Conservation (phyloP, 2,113 vertebrate genomes). For the Eudyptes chrysolophus region DNA sequence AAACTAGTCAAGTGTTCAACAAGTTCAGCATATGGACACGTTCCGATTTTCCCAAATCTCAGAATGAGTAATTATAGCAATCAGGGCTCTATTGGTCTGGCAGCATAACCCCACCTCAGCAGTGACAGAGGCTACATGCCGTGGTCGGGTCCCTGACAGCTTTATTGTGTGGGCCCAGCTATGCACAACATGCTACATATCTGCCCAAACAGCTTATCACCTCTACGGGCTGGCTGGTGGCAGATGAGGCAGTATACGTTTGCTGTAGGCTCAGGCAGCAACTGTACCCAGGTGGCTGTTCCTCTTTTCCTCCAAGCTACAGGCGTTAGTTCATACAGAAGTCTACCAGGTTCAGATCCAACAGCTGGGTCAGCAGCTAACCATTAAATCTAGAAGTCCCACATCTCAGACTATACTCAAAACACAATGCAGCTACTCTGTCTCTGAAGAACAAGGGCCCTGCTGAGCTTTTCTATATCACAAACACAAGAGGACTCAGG, state of each 20-base stretch:
- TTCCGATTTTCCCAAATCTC: background rate
- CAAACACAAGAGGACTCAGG: background rate
- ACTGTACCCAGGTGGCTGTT: background rate
- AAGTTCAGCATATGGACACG: background rate
- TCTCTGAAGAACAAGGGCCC: background rate
- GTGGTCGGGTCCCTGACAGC: background rate
- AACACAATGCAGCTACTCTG: background rate
- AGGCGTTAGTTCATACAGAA: background rate
- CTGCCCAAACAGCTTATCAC: background rate
- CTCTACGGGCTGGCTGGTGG: rapidly evolving
- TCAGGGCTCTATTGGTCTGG: background rate
- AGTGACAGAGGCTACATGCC: background rate
- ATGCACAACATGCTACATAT: rapidly evolving
- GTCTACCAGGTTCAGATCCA: background rate
- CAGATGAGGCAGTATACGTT: background rate
- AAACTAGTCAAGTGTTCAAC: background rate
- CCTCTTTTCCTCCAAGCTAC: background rate
- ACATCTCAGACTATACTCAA: background rate
- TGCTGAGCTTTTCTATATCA: background rate
- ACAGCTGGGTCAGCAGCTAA: background rate
- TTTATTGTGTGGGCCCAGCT: background rate
- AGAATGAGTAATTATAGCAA: background rate
- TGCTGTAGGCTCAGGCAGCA: background rate
- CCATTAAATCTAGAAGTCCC: background rate
- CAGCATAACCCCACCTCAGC: background rate